Conservation (phyloP, 2,113 vertebrate genomes). For the Saguinus midas region DNA sequence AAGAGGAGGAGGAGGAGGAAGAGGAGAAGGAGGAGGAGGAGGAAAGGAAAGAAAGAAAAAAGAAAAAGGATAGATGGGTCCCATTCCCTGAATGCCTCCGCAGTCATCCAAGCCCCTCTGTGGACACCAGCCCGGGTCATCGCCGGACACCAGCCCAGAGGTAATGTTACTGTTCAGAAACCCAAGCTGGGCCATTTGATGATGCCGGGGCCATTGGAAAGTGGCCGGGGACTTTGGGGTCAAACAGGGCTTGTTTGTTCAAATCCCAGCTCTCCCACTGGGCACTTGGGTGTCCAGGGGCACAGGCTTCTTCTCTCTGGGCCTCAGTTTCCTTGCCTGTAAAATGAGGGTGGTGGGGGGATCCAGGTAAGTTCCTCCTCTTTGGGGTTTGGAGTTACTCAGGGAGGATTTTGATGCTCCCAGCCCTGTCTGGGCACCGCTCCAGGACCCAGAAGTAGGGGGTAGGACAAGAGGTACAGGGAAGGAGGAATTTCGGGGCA, state of each 20-base stretch:
- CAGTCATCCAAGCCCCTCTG: slow-evolving; percentile 33
- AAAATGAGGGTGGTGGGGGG: neutral
- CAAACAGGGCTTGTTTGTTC: slow-evolving; percentile 34
- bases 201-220: neutral
- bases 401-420: neutral
- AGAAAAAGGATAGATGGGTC: neutral
- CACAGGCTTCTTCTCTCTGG: neutral
- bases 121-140: slow-evolving; percentile 32
- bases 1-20: fast-evolving
- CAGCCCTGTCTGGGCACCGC: neutral
- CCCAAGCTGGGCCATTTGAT: slow-evolving; percentile 39
- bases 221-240: slow-evolving; percentile 49
- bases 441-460: neutral
- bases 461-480: neutral
- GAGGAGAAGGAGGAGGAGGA: fast-evolving
- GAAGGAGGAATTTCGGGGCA: neutral
- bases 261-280: slow-evolving; percentile 56
- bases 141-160: neutral
- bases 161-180: slow-evolving; percentile 68
- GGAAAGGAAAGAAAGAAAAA: too few species aligned
- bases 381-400: neutral
- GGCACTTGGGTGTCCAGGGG: too few species aligned
- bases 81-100: neutral
- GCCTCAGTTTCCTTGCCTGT: neutral
- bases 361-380: neutral